These are phyloP conservation scores for Phrynocephalus vlangalii DNA, from an alignment of 2,797 vertebrate species.

Conservation along the genomic window DNA sequence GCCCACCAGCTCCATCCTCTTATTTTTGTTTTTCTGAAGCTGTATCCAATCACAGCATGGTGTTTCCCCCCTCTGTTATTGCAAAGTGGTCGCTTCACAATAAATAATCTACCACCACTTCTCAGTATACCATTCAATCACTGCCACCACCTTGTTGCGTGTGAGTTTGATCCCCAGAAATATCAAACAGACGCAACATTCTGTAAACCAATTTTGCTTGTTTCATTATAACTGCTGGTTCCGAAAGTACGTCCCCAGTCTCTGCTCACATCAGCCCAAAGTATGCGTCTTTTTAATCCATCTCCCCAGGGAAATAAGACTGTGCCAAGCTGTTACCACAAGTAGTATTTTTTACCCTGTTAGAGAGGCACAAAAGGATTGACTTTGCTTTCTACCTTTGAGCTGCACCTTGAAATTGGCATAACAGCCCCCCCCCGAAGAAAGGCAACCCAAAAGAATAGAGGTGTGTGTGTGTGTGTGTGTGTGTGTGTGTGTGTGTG, in stretches of 20 bases:
- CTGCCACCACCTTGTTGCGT: not conserved
- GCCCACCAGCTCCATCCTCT: not conserved
- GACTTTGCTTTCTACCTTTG: not conserved
- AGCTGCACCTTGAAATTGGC: not conserved
- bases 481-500: no score
- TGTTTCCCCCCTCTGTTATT: not conserved
- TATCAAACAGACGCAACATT: constrained; percentile 1
- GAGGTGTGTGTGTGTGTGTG: no score
- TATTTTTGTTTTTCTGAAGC: constrained; percentile 3
- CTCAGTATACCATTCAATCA: constrained; percentile 1
- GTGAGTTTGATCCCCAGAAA: not conserved
- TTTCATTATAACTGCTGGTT: not conserved
- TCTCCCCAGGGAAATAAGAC: not conserved
- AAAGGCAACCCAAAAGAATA: not conserved
- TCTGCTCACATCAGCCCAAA: not conserved
- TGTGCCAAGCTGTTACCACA: no score
- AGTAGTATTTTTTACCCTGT: not conserved
- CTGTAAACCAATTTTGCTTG: not conserved
- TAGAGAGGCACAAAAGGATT: not conserved
- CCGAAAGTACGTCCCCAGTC: not conserved
- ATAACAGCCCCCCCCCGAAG: not conserved
- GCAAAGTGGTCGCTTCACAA: not conserved
- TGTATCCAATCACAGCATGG: no score
- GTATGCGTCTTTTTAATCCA: not conserved
- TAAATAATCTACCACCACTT: not conserved